A percentile compares a stretch with the other conserved stretches of the same genome.
Evolutionary conservation across 2,113 vertebrate genomes (phyloP).

Genomic region (Dermatemys mawii): DNA sequence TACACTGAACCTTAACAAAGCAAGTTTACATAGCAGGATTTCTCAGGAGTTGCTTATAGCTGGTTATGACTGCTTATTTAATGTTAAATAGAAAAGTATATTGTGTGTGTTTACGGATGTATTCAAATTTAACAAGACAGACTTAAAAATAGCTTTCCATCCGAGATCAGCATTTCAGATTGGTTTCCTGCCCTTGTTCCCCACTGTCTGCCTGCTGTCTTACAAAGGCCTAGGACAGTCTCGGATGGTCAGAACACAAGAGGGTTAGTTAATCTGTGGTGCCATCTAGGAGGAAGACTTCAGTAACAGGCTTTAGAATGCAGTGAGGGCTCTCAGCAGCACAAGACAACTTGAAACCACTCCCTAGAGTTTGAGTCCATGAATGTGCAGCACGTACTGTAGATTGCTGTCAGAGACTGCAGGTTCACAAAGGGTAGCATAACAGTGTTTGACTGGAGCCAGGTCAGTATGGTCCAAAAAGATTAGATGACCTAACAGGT

Average conservation of each 20-base stretch:
- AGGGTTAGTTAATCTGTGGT: background rate
- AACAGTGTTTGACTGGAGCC: background rate
- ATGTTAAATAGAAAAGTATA: slow-evolving; percentile 25
- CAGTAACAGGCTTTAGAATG: background rate
- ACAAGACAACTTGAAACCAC: background rate
- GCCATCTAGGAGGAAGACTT: too few relatives aligned
- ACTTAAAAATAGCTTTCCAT: background rate
- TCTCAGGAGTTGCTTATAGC: slow-evolving; percentile 15
- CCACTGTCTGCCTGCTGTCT: background rate
- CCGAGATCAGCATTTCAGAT: slow-evolving; percentile 9
- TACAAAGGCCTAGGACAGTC: background rate
- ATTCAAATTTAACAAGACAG: slow-evolving; percentile 7
- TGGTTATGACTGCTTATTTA: slow-evolving; percentile 35
- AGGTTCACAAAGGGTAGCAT: background rate
- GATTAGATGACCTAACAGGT: background rate
- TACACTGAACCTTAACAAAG: slow-evolving; percentile 33
- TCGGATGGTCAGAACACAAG: background rate
- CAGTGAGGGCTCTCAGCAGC: background rate
- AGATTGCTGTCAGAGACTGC: background rate
- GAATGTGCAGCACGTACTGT: rapidly evolving
- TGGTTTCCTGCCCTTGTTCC: background rate
- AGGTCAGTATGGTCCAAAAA: background rate
- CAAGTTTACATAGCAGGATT: slow-evolving; percentile 18
- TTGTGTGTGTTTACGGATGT: slow-evolving; percentile 48
- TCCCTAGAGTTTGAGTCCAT: background rate